Evolutionary conservation across 2,888 invertebrate genomes (phyloP), one percentile per base, ranked within the genome.

Genomic region (Synergus umbraculus): DNA sequence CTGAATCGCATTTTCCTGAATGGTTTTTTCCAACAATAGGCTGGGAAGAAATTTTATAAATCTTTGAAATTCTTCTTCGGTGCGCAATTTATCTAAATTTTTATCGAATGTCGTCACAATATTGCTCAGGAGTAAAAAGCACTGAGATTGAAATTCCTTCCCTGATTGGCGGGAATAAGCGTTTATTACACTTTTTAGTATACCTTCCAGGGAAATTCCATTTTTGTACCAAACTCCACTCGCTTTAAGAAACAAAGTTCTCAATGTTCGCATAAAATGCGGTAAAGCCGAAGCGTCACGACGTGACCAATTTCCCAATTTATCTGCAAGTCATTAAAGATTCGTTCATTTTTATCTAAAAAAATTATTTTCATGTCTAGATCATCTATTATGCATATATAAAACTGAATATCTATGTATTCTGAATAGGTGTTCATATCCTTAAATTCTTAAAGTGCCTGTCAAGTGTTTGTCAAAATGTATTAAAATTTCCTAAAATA

Each of bases 111-210:
- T 90, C 88, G 65, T 93, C 89, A 93, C 91, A 64, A 94, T 92
- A 64, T 92, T 92, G 79, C 92, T 92, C 12, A 94, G 87, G n/a
- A 94, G 88, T 12, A 89, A 82, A 49, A 94, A 92, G 15, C 94
- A 85, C 29, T 92, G 92, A 0, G 89, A 88, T 78, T 92, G 87
- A 37, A 90, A 78, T 73, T 91, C 88, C 63, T 84, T 86, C 76
- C 86, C 88, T 5, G 86, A 76, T 63, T 87, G 82, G 12, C 83
- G 81, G 5, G 84, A 87, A 81, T 89, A 87, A 9, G 84, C 83
- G 46, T 87, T 80, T 66, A 89, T 87, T 41, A 88, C 76, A 43
- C 76, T 83, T 78, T 84, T 81, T n/a, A 91, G 83, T 77, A 86
- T 87, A 64, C 87, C 82, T n/a, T 82, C 84, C 4, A 92, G 82